A percentile compares a stretch with the other conserved stretches of the same genome.
Evolutionary conservation across 1,140 invertebrate genomes (phyloP).

Genomic region (Zaprionus camerounensis): DNA sequence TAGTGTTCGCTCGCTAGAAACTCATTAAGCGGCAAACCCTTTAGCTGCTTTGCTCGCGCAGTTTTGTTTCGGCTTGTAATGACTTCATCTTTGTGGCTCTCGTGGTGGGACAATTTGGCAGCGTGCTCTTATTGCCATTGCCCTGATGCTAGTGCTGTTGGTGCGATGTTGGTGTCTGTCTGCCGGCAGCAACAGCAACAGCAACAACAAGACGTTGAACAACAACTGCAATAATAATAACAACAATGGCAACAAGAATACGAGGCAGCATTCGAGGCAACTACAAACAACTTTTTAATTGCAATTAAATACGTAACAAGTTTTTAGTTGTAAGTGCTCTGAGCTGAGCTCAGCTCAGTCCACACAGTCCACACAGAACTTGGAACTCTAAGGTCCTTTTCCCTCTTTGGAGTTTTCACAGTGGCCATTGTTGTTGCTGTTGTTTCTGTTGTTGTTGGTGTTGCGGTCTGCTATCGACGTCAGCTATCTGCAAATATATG

Average conservation of each 20-base stretch:
- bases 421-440: conserved; percentile 42
- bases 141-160: conserved; percentile 29
- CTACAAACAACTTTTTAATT: conserved; percentile 83
- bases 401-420: conserved; percentile 42
- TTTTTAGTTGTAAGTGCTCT: conserved; percentile 80
- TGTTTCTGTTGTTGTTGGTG: conserved; percentile 53
- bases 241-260: conserved; percentile 37
- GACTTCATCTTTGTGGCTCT: conserved; percentile 70
- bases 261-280: conserved; percentile 64
- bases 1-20: conserved; percentile 51
- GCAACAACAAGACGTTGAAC: conserved; percentile 26
- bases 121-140: conserved; percentile 52
- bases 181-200: conserved; percentile 34
- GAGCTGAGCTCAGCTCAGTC: conserved; percentile 25
- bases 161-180: conserved; percentile 20
- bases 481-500: conserved; percentile 65
- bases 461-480: conserved; percentile 65
- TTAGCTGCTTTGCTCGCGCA: conserved; percentile 69
- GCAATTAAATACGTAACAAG: conserved; percentile 83
- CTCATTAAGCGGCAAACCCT: conserved; percentile 75
- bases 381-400: conserved; percentile 35
- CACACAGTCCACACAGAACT: conserved; percentile 47
- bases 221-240: conserved; percentile 45
- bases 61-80: conserved; percentile 72
- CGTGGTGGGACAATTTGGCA: conserved; percentile 70